Base-by-base conservation (phyloP, 2,113 vertebrate genomes). In the Planiliza haematocheilus region DNA sequence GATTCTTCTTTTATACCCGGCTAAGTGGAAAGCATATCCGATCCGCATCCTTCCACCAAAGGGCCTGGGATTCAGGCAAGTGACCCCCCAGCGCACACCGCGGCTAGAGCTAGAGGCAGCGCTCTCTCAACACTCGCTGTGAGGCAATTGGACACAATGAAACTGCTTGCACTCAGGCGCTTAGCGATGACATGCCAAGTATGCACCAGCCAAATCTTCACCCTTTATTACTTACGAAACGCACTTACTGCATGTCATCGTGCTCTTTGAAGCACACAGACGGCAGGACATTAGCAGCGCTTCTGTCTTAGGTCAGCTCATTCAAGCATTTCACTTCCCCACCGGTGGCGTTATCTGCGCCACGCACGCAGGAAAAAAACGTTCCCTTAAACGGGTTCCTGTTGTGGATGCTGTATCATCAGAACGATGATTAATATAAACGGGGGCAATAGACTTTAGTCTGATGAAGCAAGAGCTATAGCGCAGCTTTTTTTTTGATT, bases 221-320 rank as follows among this genome's bases (percentile, higher is more conserved):
- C 49, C 83, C 72, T 83, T 85, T 82, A 82, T 79, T 81, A 75
- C 74, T 82, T 61, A 70, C 4, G 0, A 84, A 79, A 88, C 72
- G 72, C 77, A 87, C 83, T 88, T 86, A 81, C 55, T 65, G 74
- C 69, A 71, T 81, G 82, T 88, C 85, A 86, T 70, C 80, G 41
- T 79, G 76, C 70, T 72, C 70, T 80, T 79, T 83, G 67, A 77
- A 77, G 83, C 61, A 46, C 68, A 83, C 48, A 82, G 63, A 69
- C 60, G 37, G 78, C 39, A n/a, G 60, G 73, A 74, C 62, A 80
- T 84, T 84, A 88, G 64, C 62, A 68, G 70, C 69, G 57, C 66
- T 56, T 88, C 81, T 81, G 61, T 85, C 78, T 86, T 71, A 73
- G 85, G 78, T 67, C 77, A 60, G 78, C 61, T 77, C 59, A 67